These are phyloP conservation scores for Cryptoprocta ferox DNA, from an alignment of 2,797 vertebrate genomes.

Conservation along the genomic window DNA sequence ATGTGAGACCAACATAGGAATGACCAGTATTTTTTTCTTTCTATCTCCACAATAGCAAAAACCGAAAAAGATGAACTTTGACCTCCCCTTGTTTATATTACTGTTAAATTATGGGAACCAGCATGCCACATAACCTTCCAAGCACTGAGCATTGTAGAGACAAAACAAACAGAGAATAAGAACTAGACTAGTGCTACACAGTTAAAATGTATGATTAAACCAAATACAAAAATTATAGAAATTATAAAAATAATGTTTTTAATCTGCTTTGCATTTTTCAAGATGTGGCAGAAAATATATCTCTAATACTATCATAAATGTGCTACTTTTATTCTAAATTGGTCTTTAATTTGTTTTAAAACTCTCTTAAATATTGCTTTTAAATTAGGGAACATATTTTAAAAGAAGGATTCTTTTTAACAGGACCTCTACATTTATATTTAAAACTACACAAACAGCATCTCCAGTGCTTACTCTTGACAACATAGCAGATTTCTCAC, in stretches of 20 bases:
- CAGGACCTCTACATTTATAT: background rate
- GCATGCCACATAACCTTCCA: background rate
- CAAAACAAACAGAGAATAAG: background rate
- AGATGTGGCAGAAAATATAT: background rate
- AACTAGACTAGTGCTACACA: background rate
- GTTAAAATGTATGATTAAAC: background rate
- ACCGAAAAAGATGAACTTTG: slow-evolving; percentile 25
- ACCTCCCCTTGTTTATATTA: background rate
- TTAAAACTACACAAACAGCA: slow-evolving; percentile 4
- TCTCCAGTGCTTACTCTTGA: background rate
- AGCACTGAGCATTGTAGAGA: background rate
- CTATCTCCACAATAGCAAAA: background rate
- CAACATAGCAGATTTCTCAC: background rate
- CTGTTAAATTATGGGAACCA: background rate
- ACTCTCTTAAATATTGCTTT: background rate
- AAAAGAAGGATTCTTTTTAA: background rate
- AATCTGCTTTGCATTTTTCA: slow-evolving; percentile 16
- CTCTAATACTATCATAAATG: background rate
- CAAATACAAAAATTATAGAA: slow-evolving; percentile 2
- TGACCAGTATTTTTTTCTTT: background rate
- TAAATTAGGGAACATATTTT: slow-evolving; percentile 40
- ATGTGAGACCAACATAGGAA: background rate
- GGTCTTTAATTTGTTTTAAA: slow-evolving; percentile 36
- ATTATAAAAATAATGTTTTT: background rate
- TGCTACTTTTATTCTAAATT: slow-evolving; percentile 4